Conservation (phyloP, 2,113 vertebrate species). For the Barbus barbus region DNA sequence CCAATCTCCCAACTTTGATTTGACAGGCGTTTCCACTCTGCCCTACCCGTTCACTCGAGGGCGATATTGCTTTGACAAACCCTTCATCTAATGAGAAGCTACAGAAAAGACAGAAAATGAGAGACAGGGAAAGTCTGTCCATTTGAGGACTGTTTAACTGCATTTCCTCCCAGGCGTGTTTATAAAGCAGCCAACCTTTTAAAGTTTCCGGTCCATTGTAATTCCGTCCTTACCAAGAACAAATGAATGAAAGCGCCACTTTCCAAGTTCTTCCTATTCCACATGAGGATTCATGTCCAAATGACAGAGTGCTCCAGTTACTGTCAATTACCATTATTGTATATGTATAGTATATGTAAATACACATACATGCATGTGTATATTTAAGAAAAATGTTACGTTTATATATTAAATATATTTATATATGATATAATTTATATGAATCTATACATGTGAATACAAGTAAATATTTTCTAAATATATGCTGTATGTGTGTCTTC, state of each 20-base stretch:
- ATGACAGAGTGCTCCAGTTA: slow-evolving; percentile 11
- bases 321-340: slow-evolving; percentile 21
- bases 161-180: not conserved
- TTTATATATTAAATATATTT: too few relatives aligned
- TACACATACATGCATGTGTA: too few relatives aligned
- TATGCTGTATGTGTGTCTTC: too few relatives aligned
- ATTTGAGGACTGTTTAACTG: not conserved
- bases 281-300: not conserved
- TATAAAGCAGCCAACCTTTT: not conserved
- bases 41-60: slow-evolving; percentile 6
- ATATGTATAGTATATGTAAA: too few relatives aligned
- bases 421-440: too few relatives aligned
- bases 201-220: not conserved
- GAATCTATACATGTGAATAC: too few relatives aligned
- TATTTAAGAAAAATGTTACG: too few relatives aligned
- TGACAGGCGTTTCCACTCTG: slow-evolving; percentile 36
- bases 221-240: not conserved
- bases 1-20: slow-evolving; percentile 23
- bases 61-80: slow-evolving; percentile 25
- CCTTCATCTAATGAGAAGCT: slow-evolving; percentile 40
- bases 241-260: slow-evolving; percentile 8
- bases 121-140: slow-evolving; percentile 7
- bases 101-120: slow-evolving; percentile 4
- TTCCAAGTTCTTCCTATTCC: not conserved
- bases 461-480: too few relatives aligned